Base-by-base conservation (phyloP, 2,888 invertebrate genomes). In the Antitype chi region DNA sequence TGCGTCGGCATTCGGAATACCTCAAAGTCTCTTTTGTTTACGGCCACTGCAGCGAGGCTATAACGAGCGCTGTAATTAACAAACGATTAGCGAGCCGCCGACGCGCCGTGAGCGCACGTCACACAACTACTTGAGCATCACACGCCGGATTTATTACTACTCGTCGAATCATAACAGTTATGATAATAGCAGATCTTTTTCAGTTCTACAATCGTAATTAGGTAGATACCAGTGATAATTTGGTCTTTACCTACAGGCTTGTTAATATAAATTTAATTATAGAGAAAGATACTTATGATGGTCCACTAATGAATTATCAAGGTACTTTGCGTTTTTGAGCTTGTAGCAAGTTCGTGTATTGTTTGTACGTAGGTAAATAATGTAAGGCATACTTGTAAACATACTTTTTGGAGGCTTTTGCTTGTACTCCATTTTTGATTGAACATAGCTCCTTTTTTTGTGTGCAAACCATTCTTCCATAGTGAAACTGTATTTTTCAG, bases 11-110 rank as follows among this genome's bases (percentile, higher is more conserved):
- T 76, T 86, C 79, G 53, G 79, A 85, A 84, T 81, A 79, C 82
- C 84, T 88, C 85, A 82, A 84, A 77, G 78, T 82, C 83, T 73
- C 84, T 82, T 87, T 85, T 85, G 85, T 85, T 83, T 76, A 78
- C 75, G 43, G 77, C 74, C 78, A 74, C 68, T 82, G 78, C 86
- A 85, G 71, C 60, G 69, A 72, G 81, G 81, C 70, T 76, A 78
- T 87, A 85, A 85, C 85, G 87, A 88, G 85, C 76, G 75, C 77
- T 80, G 81, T 84, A 85, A 87, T 87, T 88, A 87, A 87, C 88
- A 85, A 88, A 82, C 87, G 84, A 87, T 88, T 87, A 87, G 80
- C 69, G 74, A 76, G 69, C 63, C 53, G 49, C n/a, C 70, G 73
- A 60, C 68, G 57, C 73, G 64, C 69, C 69, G 23, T 57, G 25